These are phyloP conservation scores for Melanotaenia duboulayi DNA, from an alignment of 2,113 vertebrate species.

Conservation along the genomic window DNA sequence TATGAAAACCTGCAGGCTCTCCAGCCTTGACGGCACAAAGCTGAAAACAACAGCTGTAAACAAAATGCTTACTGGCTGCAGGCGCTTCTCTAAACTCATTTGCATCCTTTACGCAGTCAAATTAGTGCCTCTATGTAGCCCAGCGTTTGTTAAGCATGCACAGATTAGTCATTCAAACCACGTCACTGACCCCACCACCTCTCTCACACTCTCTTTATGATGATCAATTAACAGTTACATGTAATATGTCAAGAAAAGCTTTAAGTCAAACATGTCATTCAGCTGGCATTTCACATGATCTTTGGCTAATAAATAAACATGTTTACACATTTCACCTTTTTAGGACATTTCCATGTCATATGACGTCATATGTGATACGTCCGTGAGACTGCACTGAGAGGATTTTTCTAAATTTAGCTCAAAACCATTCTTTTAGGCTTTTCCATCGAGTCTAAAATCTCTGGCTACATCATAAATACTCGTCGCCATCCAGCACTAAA, in stretches of 20 bases:
- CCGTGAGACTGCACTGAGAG: conserved; percentile 10
- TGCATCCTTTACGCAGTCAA: conserved; percentile 56
- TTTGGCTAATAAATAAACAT: conserved; percentile 49
- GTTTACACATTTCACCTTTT: conserved; percentile 33
- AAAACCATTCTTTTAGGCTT: conserved; percentile 48
- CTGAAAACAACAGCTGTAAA: conserved; percentile 36
- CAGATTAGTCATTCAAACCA: conserved; percentile 48
- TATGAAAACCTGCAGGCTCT: conserved; percentile 2
- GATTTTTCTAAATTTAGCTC: conserved; percentile 48
- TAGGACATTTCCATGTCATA: conserved; percentile 19
- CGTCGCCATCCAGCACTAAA: conserved; percentile 67
- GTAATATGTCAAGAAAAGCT: conserved; percentile 53
- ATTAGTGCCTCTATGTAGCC: conserved; percentile 49
- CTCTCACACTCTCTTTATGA: conserved; percentile 32
- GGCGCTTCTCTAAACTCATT: conserved; percentile 49
- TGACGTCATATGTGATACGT: conserved; percentile 3
- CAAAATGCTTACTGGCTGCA: conserved; percentile 34
- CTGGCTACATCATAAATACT: conserved; percentile 71
- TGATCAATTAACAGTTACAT: conserved; percentile 59
- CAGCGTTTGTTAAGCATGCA: conserved; percentile 36
- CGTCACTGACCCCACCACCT: conserved; percentile 18
- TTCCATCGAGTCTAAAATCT: conserved; percentile 42
- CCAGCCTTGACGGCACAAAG: conserved; percentile 3
- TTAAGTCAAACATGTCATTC: conserved; percentile 61
- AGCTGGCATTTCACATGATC: conserved; percentile 52